Conservation (phyloP, 2,797 vertebrate genomes). For the Pangasius mekongensis region DNA sequence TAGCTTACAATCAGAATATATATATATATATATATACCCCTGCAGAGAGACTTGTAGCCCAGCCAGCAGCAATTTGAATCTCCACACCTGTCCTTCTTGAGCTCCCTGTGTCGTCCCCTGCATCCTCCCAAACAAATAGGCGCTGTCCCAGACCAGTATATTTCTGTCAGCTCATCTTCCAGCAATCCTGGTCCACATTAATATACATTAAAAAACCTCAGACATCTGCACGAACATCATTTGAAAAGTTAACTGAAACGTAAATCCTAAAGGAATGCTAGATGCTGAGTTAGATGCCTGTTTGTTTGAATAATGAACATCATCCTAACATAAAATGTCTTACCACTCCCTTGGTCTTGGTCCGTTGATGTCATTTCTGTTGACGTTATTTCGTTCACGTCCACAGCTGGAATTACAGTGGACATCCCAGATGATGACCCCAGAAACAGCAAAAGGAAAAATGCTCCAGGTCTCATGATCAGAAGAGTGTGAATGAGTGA, state of each 20-base stretch:
- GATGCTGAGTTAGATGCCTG: background rate
- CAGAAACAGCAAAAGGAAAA: conserved; percentile 59
- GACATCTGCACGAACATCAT: background rate
- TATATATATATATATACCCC: background rate
- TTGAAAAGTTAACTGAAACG: background rate
- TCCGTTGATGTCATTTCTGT: conserved; percentile 28
- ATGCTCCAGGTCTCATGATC: conserved; percentile 42
- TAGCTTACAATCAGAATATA: background rate
- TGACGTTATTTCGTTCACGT: background rate
- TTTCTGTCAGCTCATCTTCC: conserved; percentile 65
- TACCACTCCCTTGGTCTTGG: conserved; percentile 73
- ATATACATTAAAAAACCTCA: conserved; percentile 13
- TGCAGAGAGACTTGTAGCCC: conserved; percentile 79
- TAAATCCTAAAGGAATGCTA: background rate
- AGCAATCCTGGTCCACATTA: conserved; percentile 61
- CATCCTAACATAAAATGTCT: conserved; percentile 21
- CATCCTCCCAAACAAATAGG: conserved; percentile 83
- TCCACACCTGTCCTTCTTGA: conserved; percentile 82
- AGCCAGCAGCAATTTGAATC: conserved; percentile 85
- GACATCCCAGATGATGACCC: conserved; percentile 55
- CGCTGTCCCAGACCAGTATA: conserved; percentile 83
- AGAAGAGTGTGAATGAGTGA: conserved; percentile 19
- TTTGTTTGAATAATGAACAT: background rate
- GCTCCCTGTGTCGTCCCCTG: conserved; percentile 76
- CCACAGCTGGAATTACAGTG: conserved; percentile 62